Evolutionary conservation across 2,113 vertebrate genomes (phyloP), one percentile per base, ranked within the genome.

Genomic region (Macroglossus sobrinus): DNA sequence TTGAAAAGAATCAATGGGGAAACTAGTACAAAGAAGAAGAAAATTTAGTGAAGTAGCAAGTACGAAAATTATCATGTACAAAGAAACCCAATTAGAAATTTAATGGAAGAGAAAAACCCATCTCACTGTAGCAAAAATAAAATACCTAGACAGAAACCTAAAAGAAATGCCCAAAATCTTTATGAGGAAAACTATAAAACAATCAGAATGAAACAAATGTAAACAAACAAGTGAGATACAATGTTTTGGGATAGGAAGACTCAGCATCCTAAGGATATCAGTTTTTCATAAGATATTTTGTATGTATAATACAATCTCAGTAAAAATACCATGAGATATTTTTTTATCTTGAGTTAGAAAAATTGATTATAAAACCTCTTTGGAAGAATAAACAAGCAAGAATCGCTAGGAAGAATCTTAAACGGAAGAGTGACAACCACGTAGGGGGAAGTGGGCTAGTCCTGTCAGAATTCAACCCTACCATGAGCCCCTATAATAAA

Each of bases 131-230:
- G 19, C 59, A 89, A 78, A 91, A 90, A 82, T 35, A 76, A 91
- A 75, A 59, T 43, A 35, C 7, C 35, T 68, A 75, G 2, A 1
- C 22, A 66, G 40, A 89, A 71, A 45, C 84, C 47, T 84, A 53
- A 53, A 89, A 63, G 69, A 66, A 71, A 55, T n/a, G 30, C 26
- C 11, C 59, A 63, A 84, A 79, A 45, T 55, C 38, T 45, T 18
- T 45, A 45, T 78, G 22, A 93, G 5, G 4, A 71, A 81, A 76
- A 78, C 45, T 50, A 69, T 43, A 81, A 59, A 82, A 59, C 35
- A 86, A 80, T 91, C 84, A 68, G 28, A 84, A 92, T 82, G 21
- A 91, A 86, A 75, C 28, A 71, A 79, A 93, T 55, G 21, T 69
- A 68, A 93, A 55, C 35, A 79, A 93, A 61, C 40, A 19, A 88